Conservation (phyloP, 2,888 invertebrate species). For the Xanthorhoe spadicearia region DNA sequence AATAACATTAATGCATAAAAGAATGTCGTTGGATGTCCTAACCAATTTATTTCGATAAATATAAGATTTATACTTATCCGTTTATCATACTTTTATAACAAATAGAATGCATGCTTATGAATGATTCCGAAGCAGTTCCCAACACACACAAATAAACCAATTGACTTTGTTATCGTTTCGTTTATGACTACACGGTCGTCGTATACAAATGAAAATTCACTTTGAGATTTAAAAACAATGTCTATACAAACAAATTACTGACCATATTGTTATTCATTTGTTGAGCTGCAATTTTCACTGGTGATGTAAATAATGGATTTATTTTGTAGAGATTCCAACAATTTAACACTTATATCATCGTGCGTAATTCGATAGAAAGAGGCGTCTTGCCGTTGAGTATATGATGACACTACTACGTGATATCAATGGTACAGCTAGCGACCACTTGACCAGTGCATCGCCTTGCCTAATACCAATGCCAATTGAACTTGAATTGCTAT, state of each 20-base stretch:
- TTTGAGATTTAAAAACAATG: slow-evolving; percentile 27
- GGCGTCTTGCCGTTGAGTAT: slow-evolving; percentile 57
- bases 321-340: slow-evolving; percentile 10
- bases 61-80: neutral
- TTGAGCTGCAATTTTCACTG: slow-evolving; percentile 20
- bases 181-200: neutral
- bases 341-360: slow-evolving; percentile 13
- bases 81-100: neutral
- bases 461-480: slow-evolving; percentile 51
- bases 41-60: neutral
- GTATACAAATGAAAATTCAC: neutral
- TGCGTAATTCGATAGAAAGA: slow-evolving; percentile 40
- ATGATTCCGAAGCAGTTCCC: neutral
- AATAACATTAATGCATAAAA: neutral
- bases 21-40: neutral
- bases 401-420: slow-evolving; percentile 53
- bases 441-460: slow-evolving; percentile 50
- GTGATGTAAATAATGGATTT: slow-evolving; percentile 4
- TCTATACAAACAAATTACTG: slow-evolving; percentile 39
- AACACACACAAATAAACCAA: slow-evolving; percentile 2
- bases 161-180: neutral
- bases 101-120: neutral
- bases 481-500: slow-evolving; percentile 60
- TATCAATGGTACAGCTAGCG: slow-evolving; percentile 43
- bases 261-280: slow-evolving; percentile 37